Evolutionary conservation across 2,797 vertebrate species (phyloP).

Genomic region (Alosa sapidissima): DNA sequence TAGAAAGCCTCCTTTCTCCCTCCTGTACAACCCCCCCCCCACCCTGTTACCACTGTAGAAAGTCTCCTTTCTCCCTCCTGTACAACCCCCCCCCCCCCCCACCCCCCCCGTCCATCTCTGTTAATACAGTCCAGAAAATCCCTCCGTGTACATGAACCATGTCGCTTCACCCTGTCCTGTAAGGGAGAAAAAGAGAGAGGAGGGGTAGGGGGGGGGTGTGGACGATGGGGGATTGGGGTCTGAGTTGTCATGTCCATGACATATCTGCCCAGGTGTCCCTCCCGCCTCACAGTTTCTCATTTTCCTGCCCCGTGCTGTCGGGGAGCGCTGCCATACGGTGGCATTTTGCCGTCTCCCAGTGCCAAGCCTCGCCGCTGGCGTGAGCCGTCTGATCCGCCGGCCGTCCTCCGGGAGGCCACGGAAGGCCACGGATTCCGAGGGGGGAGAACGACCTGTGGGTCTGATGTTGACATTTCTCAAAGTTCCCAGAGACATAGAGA

Average conservation of each 20-base stretch:
- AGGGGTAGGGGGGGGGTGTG: not conserved
- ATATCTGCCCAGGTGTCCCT: conserved; percentile 48
- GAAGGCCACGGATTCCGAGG: conserved; percentile 54
- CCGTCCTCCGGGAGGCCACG: conserved; percentile 47
- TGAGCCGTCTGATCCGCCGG: conserved; percentile 53
- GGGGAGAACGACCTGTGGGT: conserved; percentile 54
- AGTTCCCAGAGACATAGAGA: conserved; percentile 38
- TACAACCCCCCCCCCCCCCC: not conserved
- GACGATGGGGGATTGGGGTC: conserved; percentile 36
- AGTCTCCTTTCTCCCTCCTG: not conserved
- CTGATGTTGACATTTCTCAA: conserved; percentile 65
- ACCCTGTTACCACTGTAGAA: conserved; percentile 48
- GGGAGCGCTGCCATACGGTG: conserved; percentile 48
- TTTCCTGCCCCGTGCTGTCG: conserved; percentile 49
- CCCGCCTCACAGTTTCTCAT: conserved; percentile 44
- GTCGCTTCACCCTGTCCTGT: conserved; percentile 44
- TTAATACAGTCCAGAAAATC: conserved; percentile 46
- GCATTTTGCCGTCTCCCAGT: conserved; percentile 53
- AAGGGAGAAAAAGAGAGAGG: not conserved
- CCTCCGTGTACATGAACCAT: conserved; percentile 47
- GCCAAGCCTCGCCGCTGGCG: conserved; percentile 39
- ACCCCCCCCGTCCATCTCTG: conserved; percentile 28
- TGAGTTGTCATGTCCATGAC: conserved; percentile 37
- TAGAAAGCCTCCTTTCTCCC: not conserved
- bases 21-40: not conserved